Conservation (phyloP, 2,888 invertebrate species). For the Eristalis tenax region DNA sequence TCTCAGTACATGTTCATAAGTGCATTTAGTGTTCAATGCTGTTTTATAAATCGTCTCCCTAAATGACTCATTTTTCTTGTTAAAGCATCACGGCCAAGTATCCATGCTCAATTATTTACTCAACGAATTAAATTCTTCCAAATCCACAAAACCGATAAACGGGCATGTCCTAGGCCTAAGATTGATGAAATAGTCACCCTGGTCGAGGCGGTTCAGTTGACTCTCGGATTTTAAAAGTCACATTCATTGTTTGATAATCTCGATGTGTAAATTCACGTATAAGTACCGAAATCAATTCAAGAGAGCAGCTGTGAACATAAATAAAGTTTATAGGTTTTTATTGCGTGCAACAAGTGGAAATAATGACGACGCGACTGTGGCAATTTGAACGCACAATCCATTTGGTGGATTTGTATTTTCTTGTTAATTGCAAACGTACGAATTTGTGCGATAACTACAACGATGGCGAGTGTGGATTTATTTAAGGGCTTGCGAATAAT, state of each 20-base stretch:
- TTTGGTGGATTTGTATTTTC: conserved; percentile 35
- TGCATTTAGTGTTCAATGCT: no score
- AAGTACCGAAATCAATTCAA: conserved; percentile 59
- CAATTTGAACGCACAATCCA: conserved; percentile 10
- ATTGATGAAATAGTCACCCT: background rate
- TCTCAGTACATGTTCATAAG: no score
- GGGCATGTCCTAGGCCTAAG: background rate
- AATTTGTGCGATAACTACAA: background rate
- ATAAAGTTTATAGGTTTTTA: conserved; percentile 64
- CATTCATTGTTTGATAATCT: conserved; percentile 42
- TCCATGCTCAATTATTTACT: background rate
- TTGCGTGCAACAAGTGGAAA: conserved; percentile 59
- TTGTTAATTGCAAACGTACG: background rate
- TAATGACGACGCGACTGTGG: conserved; percentile 34
- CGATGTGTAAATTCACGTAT: conserved; percentile 42
- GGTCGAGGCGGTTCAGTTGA: conserved; percentile 1
- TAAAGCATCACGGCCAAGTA: background rate
- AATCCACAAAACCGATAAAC: background rate
- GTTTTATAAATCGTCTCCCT: no score
- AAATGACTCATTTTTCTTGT: no score
- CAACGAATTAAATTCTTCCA: background rate
- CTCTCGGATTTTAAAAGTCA: background rate
- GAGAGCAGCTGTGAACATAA: conserved; percentile 55
- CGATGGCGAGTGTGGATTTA: conserved; percentile 19
- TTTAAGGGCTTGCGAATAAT: background rate